Evolutionary conservation across 2,113 vertebrate species (phyloP), one percentile per base, ranked within the genome.

Genomic region (Tupaia chinensis): DNA sequence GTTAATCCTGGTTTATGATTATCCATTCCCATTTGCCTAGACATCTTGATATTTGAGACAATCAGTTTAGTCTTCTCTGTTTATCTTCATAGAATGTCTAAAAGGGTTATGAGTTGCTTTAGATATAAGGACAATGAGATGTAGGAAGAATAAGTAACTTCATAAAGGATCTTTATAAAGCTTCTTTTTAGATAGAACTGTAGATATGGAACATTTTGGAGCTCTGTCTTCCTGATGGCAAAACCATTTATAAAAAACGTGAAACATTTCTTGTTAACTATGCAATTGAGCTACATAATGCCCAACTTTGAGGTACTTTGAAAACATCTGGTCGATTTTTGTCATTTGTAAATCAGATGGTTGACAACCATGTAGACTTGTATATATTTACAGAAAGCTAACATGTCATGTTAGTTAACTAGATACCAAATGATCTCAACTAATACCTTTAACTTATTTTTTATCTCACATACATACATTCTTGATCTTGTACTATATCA

Each of bases 1-100:
- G 66, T 95, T 89, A 91, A 58, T 89, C 76, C 88, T 94, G 70
- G 23, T 87, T 91, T 93, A 73, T 89, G 70, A 94, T 34, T 58
- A 11, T 25, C 32, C 3, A 19, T 63, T 6, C 7, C 20, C 13
- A 60, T 80, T 89, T 94, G 15, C 17, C 11, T 87, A 56, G 72
- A 69, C 29, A 81, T 68, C 22, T 86, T 76, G 58, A 93, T 27
- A 77, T 93, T 92, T 95, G 74, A 86, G 56, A 78, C 22, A 86
- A 29, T 88, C 25, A 78, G 27, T 89, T 91, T 68, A 15, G 3
- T 96, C 7, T 79, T 93, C 74, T 89, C 61, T 80, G 25, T 80
- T 95, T 96, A 86, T 87, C 72, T 32, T 90, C 54, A 88, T 20
- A 93, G 69, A 92, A 58, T 5, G 56, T 74, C 68, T 79, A 16